These are phyloP conservation scores for Xiphorhynchus erythropygius DNA, from an alignment of 2,797 vertebrate genomes.

Conservation along the genomic window DNA sequence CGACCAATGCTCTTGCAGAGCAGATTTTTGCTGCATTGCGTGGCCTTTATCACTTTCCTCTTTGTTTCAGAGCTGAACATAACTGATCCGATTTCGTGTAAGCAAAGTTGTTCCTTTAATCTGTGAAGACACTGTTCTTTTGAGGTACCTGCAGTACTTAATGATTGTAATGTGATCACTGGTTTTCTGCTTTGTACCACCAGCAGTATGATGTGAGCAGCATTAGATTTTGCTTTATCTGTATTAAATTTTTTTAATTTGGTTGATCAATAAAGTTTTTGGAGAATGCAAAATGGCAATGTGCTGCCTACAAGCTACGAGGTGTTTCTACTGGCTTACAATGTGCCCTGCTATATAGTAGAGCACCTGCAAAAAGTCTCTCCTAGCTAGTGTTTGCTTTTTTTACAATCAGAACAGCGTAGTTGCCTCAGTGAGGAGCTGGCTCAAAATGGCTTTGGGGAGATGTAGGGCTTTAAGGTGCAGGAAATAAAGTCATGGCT, in stretches of 20 bases:
- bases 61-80: fast-evolving
- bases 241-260: neutral
- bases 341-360: neutral
- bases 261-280: neutral
- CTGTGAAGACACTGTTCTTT: fast-evolving
- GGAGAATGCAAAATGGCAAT: neutral
- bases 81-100: neutral
- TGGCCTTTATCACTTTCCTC: neutral
- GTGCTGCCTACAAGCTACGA: neutral
- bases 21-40: neutral
- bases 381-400: neutral
- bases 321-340: neutral
- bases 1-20: neutral
- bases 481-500: neutral
- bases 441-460: neutral
- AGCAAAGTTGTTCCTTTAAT: neutral
- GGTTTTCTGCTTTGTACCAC: neutral
- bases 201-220: neutral
- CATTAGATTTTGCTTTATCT: neutral
- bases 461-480: neutral
- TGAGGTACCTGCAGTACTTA: neutral
- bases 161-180: no score
- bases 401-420: neutral
- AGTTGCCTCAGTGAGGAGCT: neutral
- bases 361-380: neutral